These are phyloP conservation scores for Petrolisthes manimaculis DNA, from an alignment of 2,888 invertebrate species.

Conservation along the genomic window DNA sequence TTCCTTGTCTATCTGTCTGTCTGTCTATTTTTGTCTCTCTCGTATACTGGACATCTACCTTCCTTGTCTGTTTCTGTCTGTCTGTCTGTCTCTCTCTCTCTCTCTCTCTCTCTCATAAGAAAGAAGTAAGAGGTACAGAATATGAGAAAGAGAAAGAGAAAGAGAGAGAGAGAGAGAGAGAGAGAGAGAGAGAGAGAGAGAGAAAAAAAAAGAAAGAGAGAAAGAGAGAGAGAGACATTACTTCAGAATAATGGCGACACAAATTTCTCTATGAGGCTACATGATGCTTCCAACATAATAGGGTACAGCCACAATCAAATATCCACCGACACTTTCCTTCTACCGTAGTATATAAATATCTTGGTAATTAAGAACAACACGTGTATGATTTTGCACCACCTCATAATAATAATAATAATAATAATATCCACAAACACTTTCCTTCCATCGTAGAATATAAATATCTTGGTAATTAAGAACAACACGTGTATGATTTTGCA, in stretches of 20 bases:
- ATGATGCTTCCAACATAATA: too few relatives aligned
- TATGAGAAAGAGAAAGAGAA: not conserved
- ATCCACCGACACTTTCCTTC: too few relatives aligned
- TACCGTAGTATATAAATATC: too few relatives aligned
- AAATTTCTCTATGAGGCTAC: too few relatives aligned
- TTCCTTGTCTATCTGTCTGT: not conserved
- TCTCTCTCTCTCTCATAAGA: not conserved
- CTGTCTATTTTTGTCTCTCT: not conserved
- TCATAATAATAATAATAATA: too few relatives aligned
- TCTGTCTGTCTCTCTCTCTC: not conserved
- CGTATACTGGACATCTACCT: not conserved
- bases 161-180: slow-evolving; percentile 22
- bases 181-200: slow-evolving; percentile 22
- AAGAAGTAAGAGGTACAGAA: not conserved
- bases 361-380: too few relatives aligned
- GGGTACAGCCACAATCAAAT: too few relatives aligned
- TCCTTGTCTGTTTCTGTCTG: not conserved
- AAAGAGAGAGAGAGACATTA: slow-evolving; percentile 9
- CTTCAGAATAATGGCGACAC: not conserved
- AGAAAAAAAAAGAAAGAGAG: not conserved
- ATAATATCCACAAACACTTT: too few relatives aligned
- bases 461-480: too few relatives aligned
- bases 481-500: too few relatives aligned
- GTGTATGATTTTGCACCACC: too few relatives aligned
- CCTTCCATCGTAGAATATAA: too few relatives aligned